Evolutionary conservation across 2,113 vertebrate species (phyloP), one percentile per base, ranked within the genome.

Genomic region (human): DNA sequence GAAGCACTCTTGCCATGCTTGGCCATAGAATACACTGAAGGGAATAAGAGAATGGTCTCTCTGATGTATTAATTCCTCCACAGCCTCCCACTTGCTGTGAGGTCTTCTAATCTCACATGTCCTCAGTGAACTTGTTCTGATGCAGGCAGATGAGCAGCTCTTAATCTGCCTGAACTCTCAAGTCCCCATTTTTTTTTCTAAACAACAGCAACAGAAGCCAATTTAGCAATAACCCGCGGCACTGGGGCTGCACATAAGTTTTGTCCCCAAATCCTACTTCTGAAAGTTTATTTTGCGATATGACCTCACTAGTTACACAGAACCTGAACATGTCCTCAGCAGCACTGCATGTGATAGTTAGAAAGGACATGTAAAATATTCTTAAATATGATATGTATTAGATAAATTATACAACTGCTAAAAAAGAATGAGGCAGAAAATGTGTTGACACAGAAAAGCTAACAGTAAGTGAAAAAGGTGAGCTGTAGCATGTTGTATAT

Each of bases 21-120:
- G 73, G 23, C 64, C 10, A 5, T 35, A 17, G 57, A 9, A 3
- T 1, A 3, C 5, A 8, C 72, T 0, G 5, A 35, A 23, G 40
- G 13, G 27, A 27, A 38, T 22, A 10, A 40, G 57, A 64, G n/a
- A 32, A 6, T 11, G 5, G 27, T 27, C 35, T 35, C 48, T 83
- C 50, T 78, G 38, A 68, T 11, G 32, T 23, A 16, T 17, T 61
- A 32, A 72, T 22, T 1, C 30, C 14, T 11, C 50, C 13, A 8
- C 22, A 48, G 64, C 43, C 8, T 0, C 23, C 59, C 2, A 3
- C 17, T 14, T 11, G 32, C 23, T 57, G 16, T 30, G 22, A 76
- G 38, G 17, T 25, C 45, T 45, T 17, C 61, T 17, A 11, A 30
- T n/a, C 23, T 18, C 50, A 27, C 4, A 35, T 6, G 32, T 81